Percentiles rank a stretch among this genome's conserved stretches.
Evolutionary conservation across 2,888 invertebrate genomes (phyloP).

Genomic region (Lumbricus terrestris): DNA sequence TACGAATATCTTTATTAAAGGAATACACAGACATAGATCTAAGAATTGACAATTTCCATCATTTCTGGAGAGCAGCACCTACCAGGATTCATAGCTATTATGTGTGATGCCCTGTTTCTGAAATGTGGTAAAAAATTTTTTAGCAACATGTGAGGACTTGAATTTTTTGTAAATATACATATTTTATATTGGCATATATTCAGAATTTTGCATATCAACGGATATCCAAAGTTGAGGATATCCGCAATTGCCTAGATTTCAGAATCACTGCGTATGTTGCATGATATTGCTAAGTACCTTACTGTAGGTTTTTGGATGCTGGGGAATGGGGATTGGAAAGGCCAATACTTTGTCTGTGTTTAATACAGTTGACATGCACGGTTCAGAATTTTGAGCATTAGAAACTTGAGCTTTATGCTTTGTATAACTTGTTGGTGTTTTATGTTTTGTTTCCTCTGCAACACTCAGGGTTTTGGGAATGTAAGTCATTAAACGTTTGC

Average conservation of each 20-base stretch:
- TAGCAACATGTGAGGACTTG: no score
- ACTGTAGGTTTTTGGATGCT: not conserved
- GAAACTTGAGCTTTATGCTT: not conserved
- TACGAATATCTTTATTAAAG: not conserved
- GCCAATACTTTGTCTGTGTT: not conserved
- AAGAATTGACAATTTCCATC: not conserved
- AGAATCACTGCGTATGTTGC: not conserved
- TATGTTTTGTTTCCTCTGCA: not conserved
- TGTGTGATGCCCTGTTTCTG: not conserved
- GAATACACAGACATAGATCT: not conserved
- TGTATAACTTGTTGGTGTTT: not conserved
- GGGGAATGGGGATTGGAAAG: not conserved
- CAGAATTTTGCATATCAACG: not conserved
- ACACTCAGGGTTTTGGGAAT: constrained; percentile 28
- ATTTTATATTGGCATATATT: not conserved
- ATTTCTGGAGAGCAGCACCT: not conserved
- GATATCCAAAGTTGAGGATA: not conserved
- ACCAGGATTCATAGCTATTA: not conserved
- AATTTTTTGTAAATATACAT: not conserved
- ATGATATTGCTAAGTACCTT: not conserved
- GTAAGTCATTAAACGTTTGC: constrained; percentile 22
- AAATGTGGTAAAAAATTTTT: not conserved
- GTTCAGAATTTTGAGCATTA: not conserved
- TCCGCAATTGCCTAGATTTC: not conserved
- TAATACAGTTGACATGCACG: not conserved